Evolutionary conservation across 2,113 vertebrate genomes (phyloP).

Genomic region (Agelaius tricolor): DNA sequence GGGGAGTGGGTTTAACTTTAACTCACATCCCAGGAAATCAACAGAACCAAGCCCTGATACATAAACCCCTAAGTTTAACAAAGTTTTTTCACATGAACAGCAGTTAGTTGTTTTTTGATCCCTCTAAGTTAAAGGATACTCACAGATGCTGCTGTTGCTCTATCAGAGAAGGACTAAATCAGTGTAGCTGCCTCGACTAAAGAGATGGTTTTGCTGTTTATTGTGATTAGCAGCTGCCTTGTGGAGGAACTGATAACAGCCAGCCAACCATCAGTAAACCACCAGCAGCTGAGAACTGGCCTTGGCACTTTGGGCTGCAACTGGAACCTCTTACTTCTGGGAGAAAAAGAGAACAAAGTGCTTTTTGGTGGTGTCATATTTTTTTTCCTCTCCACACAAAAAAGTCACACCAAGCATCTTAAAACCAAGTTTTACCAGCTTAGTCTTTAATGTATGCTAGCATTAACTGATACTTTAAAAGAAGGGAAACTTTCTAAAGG

Average conservation of each 20-base stretch:
- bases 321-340: neutral
- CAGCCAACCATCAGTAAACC: neutral
- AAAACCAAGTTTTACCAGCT: neutral
- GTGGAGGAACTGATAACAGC: neutral
- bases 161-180: neutral
- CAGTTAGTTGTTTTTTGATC: no score
- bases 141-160: neutral
- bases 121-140: neutral
- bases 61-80: accelerated
- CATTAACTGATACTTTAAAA: neutral
- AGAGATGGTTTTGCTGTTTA: neutral
- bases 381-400: neutral
- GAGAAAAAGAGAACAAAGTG: neutral
- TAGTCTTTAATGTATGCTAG: neutral
- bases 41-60: neutral
- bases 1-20: neutral
- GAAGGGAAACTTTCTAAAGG: conserved; percentile 6
- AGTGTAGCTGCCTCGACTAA: neutral
- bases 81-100: neutral
- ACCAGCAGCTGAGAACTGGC: neutral
- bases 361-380: neutral
- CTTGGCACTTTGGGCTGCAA: neutral
- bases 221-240: conserved; percentile 18
- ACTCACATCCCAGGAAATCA: neutral
- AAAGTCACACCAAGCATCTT: neutral